Conservation (phyloP, 2,113 vertebrate species). For the Nycticorax nycticorax region DNA sequence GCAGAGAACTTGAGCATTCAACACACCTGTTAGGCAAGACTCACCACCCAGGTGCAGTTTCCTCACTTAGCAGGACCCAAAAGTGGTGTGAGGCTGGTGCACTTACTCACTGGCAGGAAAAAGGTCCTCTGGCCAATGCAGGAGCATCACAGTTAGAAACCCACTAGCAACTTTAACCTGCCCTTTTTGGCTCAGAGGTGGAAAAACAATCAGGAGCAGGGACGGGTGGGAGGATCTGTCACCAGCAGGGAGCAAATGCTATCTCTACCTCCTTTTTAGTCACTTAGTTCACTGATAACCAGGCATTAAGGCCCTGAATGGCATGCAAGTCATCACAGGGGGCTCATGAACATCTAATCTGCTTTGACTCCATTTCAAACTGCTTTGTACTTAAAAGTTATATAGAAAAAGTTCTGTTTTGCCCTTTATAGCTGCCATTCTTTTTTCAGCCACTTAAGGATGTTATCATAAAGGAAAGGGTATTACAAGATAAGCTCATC, state of each 20-base stretch:
- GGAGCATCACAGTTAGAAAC: neutral
- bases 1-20: neutral
- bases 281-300: neutral
- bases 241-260: neutral
- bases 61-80: neutral
- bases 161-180: neutral
- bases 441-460: neutral
- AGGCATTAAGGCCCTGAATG: neutral
- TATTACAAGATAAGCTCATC: slow-evolving; percentile 23
- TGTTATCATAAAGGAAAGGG: neutral
- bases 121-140: neutral
- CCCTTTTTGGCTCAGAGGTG: neutral
- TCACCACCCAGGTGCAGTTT: neutral
- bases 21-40: neutral
- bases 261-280: neutral
- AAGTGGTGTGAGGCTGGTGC: accelerated
- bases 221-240: neutral
- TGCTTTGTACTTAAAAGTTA: neutral
- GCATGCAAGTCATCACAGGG: neutral
- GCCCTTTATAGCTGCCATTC: neutral
- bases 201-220: neutral
- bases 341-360: neutral
- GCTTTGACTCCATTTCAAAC: neutral
- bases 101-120: neutral
- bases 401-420: neutral